Evolutionary conservation across 2,113 vertebrate genomes (phyloP).

Genomic region (Melanerpes aurifrons): DNA sequence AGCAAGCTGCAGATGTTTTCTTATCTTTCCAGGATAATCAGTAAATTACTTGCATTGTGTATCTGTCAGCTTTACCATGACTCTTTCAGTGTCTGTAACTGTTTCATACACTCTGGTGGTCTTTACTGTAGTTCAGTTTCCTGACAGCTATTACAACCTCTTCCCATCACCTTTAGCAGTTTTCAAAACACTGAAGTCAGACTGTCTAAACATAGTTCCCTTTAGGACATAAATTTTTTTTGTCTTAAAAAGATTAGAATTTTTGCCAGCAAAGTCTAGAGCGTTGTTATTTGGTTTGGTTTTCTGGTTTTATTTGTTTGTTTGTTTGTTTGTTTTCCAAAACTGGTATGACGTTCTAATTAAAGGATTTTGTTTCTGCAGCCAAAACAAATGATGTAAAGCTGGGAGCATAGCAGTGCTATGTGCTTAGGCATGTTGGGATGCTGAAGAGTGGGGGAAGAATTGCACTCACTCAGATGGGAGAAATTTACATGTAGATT

Average conservation of each 20-base stretch:
- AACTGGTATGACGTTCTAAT: not conserved
- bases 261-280: not conserved
- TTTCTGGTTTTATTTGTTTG: not conserved
- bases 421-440: not conserved
- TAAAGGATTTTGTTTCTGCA: not conserved
- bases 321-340: not conserved
- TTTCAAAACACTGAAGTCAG: not conserved
- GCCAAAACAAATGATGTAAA: not conserved
- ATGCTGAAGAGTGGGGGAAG: not conserved
- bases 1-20: conserved; percentile 34
- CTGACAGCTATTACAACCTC: not conserved
- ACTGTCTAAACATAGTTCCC: not conserved
- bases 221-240: not conserved
- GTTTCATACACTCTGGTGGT: not conserved
- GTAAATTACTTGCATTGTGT: conserved; percentile 8
- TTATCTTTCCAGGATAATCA: conserved; percentile 35
- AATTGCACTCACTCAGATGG: not conserved
- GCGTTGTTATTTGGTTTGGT: not conserved
- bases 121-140: not conserved
- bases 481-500: not conserved
- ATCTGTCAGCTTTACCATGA: not conserved
- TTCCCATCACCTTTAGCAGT: not conserved
- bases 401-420: too few relatives aligned
- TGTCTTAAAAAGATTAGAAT: not conserved
- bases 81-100: not conserved